A percentile compares a stretch with the other conserved stretches of the same genome.
phyloP scores from a whole-genome alignment of 2,888 invertebrate species.

The Andrena flavipes region DNA sequence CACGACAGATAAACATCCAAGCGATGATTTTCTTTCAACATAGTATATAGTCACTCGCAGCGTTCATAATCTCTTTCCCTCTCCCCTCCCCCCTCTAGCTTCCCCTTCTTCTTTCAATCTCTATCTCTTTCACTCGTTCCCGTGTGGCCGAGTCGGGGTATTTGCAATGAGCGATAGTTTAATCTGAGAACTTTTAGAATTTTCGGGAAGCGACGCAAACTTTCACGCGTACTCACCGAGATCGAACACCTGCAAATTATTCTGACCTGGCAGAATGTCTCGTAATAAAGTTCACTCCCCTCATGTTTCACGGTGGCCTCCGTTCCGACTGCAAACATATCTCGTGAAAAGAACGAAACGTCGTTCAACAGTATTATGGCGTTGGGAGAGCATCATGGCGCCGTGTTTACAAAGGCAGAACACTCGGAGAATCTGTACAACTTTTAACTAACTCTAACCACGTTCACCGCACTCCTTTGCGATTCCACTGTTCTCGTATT shows the following conservation, averaged over 20 bases:
- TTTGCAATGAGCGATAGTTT: conserved; percentile 57
- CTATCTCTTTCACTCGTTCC: conserved; percentile 43
- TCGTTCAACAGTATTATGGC: conserved; percentile 72
- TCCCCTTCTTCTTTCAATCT: neutral
- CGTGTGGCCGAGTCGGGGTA: conserved; percentile 43
- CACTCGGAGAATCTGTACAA: conserved; percentile 28
- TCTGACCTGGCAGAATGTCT: neutral
- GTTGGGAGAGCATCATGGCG: conserved; percentile 70
- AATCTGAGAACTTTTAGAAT: conserved; percentile 46
- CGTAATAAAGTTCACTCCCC: conserved; percentile 9
- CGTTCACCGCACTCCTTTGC: conserved; percentile 9
- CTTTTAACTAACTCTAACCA: conserved; percentile 22
- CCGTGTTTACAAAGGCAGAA: conserved; percentile 64
- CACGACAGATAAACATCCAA: conserved; percentile 52
- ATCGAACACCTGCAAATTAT: conserved; percentile 17
- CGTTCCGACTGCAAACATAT: conserved; percentile 62
- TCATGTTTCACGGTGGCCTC: conserved; percentile 22
- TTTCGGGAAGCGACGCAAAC: conserved; percentile 19
- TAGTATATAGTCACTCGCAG: conserved; percentile 36
- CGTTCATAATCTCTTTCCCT: conserved; percentile 56
- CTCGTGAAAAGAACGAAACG: conserved; percentile 62
- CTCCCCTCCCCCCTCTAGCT: conserved; percentile 1
- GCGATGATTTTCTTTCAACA: conserved; percentile 51
- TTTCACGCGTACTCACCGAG: conserved; percentile 53
- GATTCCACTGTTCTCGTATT: conserved; percentile 2